Conservation (phyloP, 1,140 invertebrate species). For the Brachionus rotundiformis region DNA sequence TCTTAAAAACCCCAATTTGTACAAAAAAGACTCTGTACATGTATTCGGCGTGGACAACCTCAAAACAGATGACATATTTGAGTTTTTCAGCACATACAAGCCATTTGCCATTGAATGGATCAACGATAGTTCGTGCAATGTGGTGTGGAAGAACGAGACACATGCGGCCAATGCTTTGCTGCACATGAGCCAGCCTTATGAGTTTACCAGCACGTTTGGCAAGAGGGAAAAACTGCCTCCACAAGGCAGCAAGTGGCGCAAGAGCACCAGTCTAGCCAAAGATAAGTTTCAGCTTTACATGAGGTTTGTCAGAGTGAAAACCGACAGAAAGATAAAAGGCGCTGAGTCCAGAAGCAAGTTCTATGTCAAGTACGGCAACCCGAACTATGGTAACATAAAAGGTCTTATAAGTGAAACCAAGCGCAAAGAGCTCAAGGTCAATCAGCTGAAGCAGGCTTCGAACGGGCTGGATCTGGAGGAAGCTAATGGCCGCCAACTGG, state of each 20-base stretch:
- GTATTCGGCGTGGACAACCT: conserved; percentile 30
- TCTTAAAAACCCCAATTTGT: not conserved
- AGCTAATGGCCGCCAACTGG: not conserved
- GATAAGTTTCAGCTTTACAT: not conserved
- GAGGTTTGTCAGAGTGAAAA: not conserved
- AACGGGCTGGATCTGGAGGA: not conserved
- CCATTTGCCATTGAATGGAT: conserved; percentile 51
- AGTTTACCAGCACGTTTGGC: not conserved
- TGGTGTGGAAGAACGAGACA: not conserved
- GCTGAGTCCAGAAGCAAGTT: conserved; percentile 39
- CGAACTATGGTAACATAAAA: conserved; percentile 46
- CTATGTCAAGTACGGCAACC: conserved; percentile 51
- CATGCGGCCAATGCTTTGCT: not conserved
- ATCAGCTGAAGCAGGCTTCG: not conserved
- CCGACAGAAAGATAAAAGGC: conserved; percentile 38
- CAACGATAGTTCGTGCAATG: conserved; percentile 43
- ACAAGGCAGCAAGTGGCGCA: conserved; percentile 8
- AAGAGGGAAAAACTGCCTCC: not conserved
- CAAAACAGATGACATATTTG: conserved; percentile 42
- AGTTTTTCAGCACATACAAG: conserved; percentile 8
- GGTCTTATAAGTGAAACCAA: conserved; percentile 45
- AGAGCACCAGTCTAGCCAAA: not conserved
- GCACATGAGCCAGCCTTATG: not conserved
- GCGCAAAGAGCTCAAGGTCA: conserved; percentile 8
- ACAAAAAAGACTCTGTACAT: conserved; percentile 20